Conservation (phyloP, 1,140 invertebrate genomes). For the Ganaspis sp. region DNA sequence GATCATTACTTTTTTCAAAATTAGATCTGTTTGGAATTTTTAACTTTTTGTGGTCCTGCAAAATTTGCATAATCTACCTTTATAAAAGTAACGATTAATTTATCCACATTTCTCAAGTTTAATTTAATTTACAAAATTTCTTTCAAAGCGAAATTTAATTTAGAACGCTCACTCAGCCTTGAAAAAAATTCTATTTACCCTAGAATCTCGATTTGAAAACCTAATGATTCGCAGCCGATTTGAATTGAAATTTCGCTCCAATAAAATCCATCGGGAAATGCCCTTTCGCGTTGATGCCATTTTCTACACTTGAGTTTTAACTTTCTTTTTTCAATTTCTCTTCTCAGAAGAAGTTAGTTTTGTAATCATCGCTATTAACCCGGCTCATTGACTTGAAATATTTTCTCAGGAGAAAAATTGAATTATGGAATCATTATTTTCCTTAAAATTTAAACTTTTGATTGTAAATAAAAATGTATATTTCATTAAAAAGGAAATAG, state of each 20-base stretch:
- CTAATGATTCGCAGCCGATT: not conserved
- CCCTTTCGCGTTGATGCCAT: not conserved
- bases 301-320: not conserved
- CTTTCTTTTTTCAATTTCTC: not conserved
- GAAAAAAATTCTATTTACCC: slow-evolving; percentile 22
- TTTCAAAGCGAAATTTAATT: slow-evolving; percentile 34
- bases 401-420: not conserved
- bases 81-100: too few relatives aligned
- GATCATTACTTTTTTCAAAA: too few relatives aligned
- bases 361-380: slow-evolving; percentile 28
- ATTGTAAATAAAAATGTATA: too few relatives aligned
- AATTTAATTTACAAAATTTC: slow-evolving; percentile 34
- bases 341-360: not conserved
- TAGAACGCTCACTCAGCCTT: not conserved
- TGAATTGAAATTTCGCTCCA: not conserved
- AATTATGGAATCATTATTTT: too few relatives aligned
- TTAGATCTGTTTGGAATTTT: too few relatives aligned
- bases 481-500: too few relatives aligned
- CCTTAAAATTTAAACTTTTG: too few relatives aligned
- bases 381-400: not conserved
- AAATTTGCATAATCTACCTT: too few relatives aligned
- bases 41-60: too few relatives aligned
- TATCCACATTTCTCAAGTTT: too few relatives aligned
- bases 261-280: not conserved
- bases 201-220: slow-evolving; percentile 16